Conservation (phyloP, 1,140 invertebrate genomes). For the Brachionus rotundiformis region DNA sequence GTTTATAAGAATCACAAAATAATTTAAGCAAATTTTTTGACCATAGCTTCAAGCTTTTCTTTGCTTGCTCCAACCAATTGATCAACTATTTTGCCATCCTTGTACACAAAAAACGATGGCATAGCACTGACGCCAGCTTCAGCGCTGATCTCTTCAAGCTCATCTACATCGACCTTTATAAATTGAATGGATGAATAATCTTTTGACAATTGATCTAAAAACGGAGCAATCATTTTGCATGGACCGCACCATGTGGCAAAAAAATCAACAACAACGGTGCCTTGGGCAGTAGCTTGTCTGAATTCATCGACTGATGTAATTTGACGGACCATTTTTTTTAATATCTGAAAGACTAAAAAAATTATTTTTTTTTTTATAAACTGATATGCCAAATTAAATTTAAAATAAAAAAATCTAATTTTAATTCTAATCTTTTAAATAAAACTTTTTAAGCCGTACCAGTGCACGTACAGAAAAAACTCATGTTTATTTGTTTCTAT, state of each 20-base stretch:
- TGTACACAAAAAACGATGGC: conserved; percentile 40
- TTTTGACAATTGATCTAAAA: conserved; percentile 51
- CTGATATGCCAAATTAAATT: background rate
- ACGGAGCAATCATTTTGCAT: conserved; percentile 51
- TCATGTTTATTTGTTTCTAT: background rate
- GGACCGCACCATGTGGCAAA: conserved; percentile 49
- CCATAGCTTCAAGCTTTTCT: conserved; percentile 45
- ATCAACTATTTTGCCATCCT: conserved; percentile 33
- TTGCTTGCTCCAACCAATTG: conserved; percentile 49
- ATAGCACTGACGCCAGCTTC: conserved; percentile 48
- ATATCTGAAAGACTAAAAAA: too few relatives aligned
- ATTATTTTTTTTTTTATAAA: too few relatives aligned
- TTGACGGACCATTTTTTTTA: conserved; percentile 50
- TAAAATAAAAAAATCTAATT: conserved; percentile 22
- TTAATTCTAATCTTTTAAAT: background rate
- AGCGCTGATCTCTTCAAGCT: conserved; percentile 32
- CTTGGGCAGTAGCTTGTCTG: background rate
- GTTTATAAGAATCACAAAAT: background rate
- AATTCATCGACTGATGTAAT: conserved; percentile 39
- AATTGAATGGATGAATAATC: conserved; percentile 10
- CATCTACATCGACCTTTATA: conserved; percentile 52
- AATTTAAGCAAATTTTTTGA: conserved; percentile 51
- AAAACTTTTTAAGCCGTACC: too few relatives aligned
- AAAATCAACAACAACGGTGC: conserved; percentile 48
- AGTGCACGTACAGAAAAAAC: background rate